A percentile compares a stretch with the other conserved stretches of the same genome.
phyloP scores from a whole-genome alignment of 2,113 vertebrate species.

The Chloropsis cyanopogon region DNA sequence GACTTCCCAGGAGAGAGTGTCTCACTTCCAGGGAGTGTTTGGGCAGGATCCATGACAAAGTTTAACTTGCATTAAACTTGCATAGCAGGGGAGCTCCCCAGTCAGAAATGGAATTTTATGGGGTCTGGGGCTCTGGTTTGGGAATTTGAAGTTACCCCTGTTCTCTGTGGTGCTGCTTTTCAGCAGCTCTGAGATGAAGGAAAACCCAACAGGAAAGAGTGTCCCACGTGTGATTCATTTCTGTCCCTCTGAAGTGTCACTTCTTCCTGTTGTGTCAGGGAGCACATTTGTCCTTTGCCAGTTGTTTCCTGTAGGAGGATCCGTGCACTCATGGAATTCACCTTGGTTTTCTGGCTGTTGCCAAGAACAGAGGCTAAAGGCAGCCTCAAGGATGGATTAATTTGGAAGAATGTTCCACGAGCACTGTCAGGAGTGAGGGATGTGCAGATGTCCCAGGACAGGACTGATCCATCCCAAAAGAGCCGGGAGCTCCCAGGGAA shows the following conservation, averaged over 20 bases:
- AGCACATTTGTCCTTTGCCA: neutral
- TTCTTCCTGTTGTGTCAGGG: neutral
- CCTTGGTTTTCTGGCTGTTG: neutral
- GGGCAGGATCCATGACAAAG: neutral
- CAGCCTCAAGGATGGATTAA: neutral
- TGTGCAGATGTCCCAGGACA: neutral
- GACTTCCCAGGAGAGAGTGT: neutral
- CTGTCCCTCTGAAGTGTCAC: neutral
- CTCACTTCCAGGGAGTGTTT: neutral
- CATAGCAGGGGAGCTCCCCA: neutral
- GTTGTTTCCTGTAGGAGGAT: neutral
- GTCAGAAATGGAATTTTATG: neutral
- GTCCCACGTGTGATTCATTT: neutral
- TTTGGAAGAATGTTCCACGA: neutral
- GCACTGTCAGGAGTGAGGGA: neutral
- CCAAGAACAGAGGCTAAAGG: neutral
- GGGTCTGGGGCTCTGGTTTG: neutral
- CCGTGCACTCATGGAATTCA: fast-evolving
- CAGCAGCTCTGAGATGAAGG: neutral
- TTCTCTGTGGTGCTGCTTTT: neutral
- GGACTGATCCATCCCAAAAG: neutral
- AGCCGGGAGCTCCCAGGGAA: neutral
- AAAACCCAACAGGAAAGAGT: neutral
- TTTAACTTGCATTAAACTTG: fast-evolving
- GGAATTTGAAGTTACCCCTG: neutral